Evolutionary conservation across 2,888 invertebrate species (phyloP).

Genomic region (Rhabditophanes sp.): DNA sequence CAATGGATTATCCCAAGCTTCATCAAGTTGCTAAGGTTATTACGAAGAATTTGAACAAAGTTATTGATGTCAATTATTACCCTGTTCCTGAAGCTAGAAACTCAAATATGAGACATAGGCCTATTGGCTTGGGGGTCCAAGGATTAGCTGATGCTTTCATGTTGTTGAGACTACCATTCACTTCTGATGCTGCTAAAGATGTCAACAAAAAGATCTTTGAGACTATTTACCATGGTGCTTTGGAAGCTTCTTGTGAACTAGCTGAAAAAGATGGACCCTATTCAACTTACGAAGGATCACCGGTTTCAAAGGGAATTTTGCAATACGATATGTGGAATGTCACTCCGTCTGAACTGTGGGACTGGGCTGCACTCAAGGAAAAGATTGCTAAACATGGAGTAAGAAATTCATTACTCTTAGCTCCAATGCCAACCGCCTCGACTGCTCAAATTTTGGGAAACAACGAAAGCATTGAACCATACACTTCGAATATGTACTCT

Average conservation of each 20-base stretch:
- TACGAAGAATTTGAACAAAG: no score
- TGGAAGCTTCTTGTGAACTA: conserved; percentile 85
- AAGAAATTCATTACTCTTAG: conserved; percentile 74
- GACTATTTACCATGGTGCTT: conserved; percentile 86
- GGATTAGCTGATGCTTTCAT: conserved; percentile 92
- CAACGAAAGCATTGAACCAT: conserved; percentile 92
- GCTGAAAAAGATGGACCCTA: conserved; percentile 67
- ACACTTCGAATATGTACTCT: conserved; percentile 88
- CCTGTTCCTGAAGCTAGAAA: conserved; percentile 64
- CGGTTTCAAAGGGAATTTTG: conserved; percentile 79
- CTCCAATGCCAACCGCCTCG: conserved; percentile 96
- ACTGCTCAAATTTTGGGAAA: conserved; percentile 97
- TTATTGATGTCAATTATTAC: conserved; percentile 89
- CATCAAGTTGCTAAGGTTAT: conserved; percentile 60
- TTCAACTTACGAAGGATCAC: conserved; percentile 73
- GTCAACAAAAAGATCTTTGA: conserved; percentile 91
- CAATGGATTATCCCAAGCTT: conserved; percentile 69
- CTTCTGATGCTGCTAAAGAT: conserved; percentile 65
- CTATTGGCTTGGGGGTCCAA: conserved; percentile 75
- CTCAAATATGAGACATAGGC: conserved; percentile 65
- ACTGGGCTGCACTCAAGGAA: conserved; percentile 64
- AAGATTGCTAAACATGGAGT: conserved; percentile 74
- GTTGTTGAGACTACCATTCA: conserved; percentile 77
- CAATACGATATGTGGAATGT: conserved; percentile 92
- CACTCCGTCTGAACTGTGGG: conserved; percentile 58